A percentile compares a stretch with the other conserved stretches of the same genome.
Conservation (phyloP, 2,888 invertebrate genomes). For the Prostheceraeus crozeri region DNA sequence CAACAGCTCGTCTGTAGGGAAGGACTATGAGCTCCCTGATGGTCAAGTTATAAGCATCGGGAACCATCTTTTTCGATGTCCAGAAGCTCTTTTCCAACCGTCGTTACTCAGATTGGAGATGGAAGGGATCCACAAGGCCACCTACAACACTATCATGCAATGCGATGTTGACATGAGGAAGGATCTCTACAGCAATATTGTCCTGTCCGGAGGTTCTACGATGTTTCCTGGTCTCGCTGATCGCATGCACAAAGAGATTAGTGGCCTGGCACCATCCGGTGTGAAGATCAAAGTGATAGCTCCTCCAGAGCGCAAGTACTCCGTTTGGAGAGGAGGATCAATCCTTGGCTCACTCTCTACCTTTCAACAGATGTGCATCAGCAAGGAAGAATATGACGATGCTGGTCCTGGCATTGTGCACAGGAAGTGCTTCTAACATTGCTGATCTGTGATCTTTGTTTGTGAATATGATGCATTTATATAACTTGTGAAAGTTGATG, state of each 20-base stretch:
- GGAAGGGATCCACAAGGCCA: slow-evolving; percentile 55
- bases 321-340: slow-evolving; percentile 91
- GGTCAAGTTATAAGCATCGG: slow-evolving; percentile 55
- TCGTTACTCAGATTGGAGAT: too few relatives aligned
- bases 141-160: slow-evolving; percentile 55
- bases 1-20: slow-evolving; percentile 49
- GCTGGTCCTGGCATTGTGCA: slow-evolving; percentile 64
- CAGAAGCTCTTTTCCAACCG: slow-evolving; percentile 53
- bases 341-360: slow-evolving; percentile 79
- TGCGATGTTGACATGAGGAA: slow-evolving; percentile 55
- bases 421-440: slow-evolving; percentile 60
- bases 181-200: slow-evolving; percentile 60
- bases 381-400: slow-evolving; percentile 84
- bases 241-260: slow-evolving; percentile 94
- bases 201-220: slow-evolving; percentile 83
- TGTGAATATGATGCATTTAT: too few relatives aligned
- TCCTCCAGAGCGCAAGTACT: slow-evolving; percentile 80
- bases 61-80: slow-evolving; percentile 53
- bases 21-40: slow-evolving; percentile 55
- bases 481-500: too few relatives aligned
- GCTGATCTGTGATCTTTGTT: too few relatives aligned
- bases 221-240: slow-evolving; percentile 95
- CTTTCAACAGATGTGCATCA: slow-evolving; percentile 88
- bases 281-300: slow-evolving; percentile 70
- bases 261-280: slow-evolving; percentile 66